Evolutionary conservation across 2,797 vertebrate genomes (phyloP), one percentile per base, ranked within the genome.

Genomic region (Champsocephalus esox): DNA sequence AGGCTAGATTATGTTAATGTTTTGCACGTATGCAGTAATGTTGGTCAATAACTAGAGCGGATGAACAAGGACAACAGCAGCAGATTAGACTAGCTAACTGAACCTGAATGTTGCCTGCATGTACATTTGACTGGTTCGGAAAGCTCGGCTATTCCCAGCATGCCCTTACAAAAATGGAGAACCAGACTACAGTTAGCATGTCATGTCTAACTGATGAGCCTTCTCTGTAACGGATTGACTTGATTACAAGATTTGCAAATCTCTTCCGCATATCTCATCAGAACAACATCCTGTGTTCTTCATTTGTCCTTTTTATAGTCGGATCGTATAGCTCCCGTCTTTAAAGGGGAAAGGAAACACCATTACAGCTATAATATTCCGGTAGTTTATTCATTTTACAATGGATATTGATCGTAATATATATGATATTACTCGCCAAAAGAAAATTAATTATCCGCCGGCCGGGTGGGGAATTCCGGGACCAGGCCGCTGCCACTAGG

Each of bases 261-360:
- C 70, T 73, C 61, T 62, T 48, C 78, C 62, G 50, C 64, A 14
- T 74, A 74, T 85, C 73, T 87, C 69, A 79, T 80, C 81, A 82
- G 61, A 78, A 70, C 75, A 44, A 68, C 57, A 61, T 77, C 72
- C 70, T 21, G 57, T 9, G 5, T 54, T 61, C 38, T 38, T 64
- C 82, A 85, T 88, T 87, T 64, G 83, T 90, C 81, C 76, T 76
- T 83, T 89, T 91, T 85, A 90, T 77, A 63, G 78, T 68, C 45
- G 65, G 83, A 81, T 79, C 69, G 28, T 79, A 28, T 28, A 85
- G 81, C 85, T 85, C 82, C 84, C 79, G 84, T 83, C 83, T 77
- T 66, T 21, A 21, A 2, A 21, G 21, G 21, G 21, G 21, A 21
- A 21, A 21, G 21, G 21, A 21, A 21, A 21, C 21, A 21, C 21